Conservation (phyloP, 2,888 invertebrate species). For the Leptura quadrifasciata region DNA sequence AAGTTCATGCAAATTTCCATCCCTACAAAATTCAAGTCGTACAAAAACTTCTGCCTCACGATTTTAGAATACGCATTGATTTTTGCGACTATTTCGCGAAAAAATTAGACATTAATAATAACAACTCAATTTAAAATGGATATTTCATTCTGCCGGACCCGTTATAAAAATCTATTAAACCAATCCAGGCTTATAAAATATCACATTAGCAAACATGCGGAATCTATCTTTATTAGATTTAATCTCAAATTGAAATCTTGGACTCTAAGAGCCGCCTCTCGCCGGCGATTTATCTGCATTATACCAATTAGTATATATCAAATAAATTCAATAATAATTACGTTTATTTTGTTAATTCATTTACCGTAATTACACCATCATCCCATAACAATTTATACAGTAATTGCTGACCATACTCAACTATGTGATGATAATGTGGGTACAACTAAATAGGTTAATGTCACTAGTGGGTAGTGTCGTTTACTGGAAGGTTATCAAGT, state of each 20-base stretch:
- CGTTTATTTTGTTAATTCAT: constrained; percentile 36
- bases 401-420: constrained; percentile 36
- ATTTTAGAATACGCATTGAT: too few relatives aligned
- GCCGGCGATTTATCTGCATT: constrained; percentile 11
- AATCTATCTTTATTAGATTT: constrained; percentile 19
- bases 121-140: too few relatives aligned
- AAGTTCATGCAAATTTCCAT: too few relatives aligned
- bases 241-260: constrained; percentile 26
- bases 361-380: constrained; percentile 34
- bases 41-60: too few relatives aligned
- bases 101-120: too few relatives aligned
- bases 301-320: constrained; percentile 23
- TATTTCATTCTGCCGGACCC: too few relatives aligned
- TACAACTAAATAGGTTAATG: constrained; percentile 23
- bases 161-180: neutral
- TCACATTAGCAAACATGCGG: too few relatives aligned
- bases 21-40: too few relatives aligned
- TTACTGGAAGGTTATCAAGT: constrained; percentile 15
- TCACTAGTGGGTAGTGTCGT: constrained; percentile 22
- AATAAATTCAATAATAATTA: constrained; percentile 34
- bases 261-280: neutral
- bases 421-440: constrained; percentile 29
- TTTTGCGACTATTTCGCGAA: too few relatives aligned
- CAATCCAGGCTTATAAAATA: neutral
- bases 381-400: constrained; percentile 10